Evolutionary conservation across 2,888 invertebrate genomes (phyloP).

Genomic region (Xylota sylvarum): DNA sequence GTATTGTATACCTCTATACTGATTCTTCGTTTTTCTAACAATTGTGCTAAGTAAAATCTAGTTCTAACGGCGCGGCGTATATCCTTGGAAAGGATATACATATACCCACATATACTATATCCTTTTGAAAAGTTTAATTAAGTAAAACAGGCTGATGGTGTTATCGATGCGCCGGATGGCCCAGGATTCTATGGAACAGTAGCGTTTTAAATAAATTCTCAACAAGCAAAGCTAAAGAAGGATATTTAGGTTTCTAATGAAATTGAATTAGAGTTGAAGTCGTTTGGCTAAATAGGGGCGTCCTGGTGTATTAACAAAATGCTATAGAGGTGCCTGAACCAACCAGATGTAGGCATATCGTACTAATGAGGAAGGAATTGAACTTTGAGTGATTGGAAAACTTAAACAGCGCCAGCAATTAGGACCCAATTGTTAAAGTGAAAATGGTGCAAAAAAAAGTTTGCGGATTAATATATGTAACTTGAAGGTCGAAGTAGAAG

Average conservation of each 20-base stretch:
- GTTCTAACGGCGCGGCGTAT: background rate
- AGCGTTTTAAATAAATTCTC: background rate
- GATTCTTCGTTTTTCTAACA: background rate
- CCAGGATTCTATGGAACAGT: too few species aligned
- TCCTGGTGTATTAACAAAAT: background rate
- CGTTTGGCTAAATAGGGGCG: background rate
- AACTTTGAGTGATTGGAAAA: background rate
- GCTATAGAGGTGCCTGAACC: background rate
- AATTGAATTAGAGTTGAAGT: constrained; percentile 10
- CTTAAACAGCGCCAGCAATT: background rate
- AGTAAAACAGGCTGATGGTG: constrained; percentile 16
- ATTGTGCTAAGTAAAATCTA: constrained; percentile 14
- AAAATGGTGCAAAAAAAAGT: background rate
- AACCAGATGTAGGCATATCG: background rate
- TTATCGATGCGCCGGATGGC: constrained; percentile 11
- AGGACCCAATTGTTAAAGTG: background rate
- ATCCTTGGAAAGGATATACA: constrained; percentile 1
- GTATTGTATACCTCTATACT: background rate
- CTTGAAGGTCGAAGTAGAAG: background rate
- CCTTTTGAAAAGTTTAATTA: constrained; percentile 28
- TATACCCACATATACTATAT: background rate
- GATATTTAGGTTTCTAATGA: constrained; percentile 8
- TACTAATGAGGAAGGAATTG: background rate
- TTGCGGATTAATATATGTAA: background rate
- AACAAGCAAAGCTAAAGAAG: background rate